Evolutionary conservation across 1,140 invertebrate species (phyloP).

Genomic region (Ooceraea biroi): DNA sequence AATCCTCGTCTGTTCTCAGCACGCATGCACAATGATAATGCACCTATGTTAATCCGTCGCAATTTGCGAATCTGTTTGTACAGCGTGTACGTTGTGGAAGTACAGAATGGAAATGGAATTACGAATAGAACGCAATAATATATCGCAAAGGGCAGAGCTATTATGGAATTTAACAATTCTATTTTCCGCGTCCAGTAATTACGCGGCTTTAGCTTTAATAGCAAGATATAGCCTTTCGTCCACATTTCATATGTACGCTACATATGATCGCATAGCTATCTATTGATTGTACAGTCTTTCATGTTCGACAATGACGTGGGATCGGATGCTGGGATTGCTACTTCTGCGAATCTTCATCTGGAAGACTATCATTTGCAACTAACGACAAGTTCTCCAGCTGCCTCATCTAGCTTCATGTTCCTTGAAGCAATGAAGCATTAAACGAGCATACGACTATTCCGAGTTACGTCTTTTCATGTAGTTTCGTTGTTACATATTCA

Average conservation of each 20-base stretch:
- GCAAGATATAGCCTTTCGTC: not conserved
- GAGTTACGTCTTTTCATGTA: not conserved
- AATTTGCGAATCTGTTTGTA: conserved; percentile 69
- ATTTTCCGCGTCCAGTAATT: conserved; percentile 36
- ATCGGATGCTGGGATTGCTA: not conserved
- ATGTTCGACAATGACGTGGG: not conserved
- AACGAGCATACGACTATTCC: not conserved
- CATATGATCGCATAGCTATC: not conserved
- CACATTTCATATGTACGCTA: not conserved
- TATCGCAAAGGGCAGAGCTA: conserved; percentile 26
- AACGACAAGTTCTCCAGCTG: not conserved
- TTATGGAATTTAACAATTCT: conserved; percentile 48
- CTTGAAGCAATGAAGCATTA: not conserved
- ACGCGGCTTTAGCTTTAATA: conserved; percentile 3
- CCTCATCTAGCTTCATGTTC: not conserved
- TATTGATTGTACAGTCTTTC: not conserved
- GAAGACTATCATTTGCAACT: not conserved
- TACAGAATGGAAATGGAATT: conserved; percentile 40
- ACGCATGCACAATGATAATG: conserved; percentile 32
- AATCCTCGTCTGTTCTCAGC: conserved; percentile 11
- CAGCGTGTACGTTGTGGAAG: conserved; percentile 25
- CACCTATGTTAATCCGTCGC: conserved; percentile 60
- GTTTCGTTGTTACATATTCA: conserved; percentile 1
- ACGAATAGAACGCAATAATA: conserved; percentile 47
- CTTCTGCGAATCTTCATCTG: not conserved